Evolutionary conservation across 2,797 vertebrate species (phyloP).

Genomic region (Pelobates cultripes): DNA sequence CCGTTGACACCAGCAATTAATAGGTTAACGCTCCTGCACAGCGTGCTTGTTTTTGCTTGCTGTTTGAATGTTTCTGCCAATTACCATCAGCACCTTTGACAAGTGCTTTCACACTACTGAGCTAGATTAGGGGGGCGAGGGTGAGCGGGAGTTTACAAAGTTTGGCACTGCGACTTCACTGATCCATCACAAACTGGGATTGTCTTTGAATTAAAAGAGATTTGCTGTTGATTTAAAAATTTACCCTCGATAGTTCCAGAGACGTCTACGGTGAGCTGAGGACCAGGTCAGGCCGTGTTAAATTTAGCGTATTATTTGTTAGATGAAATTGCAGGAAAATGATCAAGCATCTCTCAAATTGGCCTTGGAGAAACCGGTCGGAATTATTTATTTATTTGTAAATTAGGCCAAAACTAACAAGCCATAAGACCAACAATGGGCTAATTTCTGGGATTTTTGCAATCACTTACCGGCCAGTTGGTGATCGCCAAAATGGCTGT

Average conservation of each 20-base stretch:
- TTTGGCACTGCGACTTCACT: not conserved
- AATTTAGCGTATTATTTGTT: not conserved
- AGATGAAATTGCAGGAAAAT: too few species aligned
- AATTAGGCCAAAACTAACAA: too few species aligned
- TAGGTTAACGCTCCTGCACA: not conserved
- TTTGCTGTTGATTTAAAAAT: constrained; percentile 15
- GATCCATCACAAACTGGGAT: not conserved
- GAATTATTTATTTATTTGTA: too few species aligned
- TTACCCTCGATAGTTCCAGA: not conserved
- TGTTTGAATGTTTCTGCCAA: constrained; percentile 8
- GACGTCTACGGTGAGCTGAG: not conserved
- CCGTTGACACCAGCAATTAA: too few species aligned
- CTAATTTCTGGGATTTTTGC: too few species aligned
- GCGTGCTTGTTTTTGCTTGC: not conserved
- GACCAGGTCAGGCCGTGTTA: not conserved
- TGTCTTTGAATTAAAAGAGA: constrained; percentile 7
- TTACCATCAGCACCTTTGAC: constrained; percentile 3
- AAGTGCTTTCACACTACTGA: constrained; percentile 16
- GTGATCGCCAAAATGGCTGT: too few species aligned
- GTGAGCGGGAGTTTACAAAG: constrained; percentile 1
- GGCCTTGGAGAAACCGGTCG: too few species aligned
- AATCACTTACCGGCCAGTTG: too few species aligned
- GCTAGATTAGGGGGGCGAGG: not conserved
- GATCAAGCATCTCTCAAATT: too few species aligned
- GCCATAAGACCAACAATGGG: too few species aligned